These are phyloP conservation scores for Arizona elegans DNA, from an alignment of 2,113 vertebrate species.

Conservation along the genomic window DNA sequence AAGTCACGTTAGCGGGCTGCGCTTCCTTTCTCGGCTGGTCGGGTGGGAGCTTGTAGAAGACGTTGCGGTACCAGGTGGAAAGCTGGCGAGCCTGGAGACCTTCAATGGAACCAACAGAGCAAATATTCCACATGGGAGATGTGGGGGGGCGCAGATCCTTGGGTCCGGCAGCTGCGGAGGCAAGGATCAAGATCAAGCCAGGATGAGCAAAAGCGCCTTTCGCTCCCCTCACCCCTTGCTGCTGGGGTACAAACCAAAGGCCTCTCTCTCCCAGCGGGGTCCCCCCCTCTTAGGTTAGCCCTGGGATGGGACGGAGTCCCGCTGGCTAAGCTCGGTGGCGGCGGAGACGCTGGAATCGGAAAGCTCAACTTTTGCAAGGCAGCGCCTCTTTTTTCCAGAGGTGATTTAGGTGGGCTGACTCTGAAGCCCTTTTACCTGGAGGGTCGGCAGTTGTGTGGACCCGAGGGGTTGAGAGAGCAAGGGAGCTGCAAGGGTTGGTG, in stretches of 20 bases:
- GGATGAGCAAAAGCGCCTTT: neutral
- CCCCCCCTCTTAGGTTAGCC: no score
- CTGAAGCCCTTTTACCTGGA: neutral
- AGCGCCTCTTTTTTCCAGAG: neutral
- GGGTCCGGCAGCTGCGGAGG: accelerated
- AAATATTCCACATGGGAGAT: neutral
- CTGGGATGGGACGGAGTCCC: neutral
- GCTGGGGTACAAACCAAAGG: neutral
- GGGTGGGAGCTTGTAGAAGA: neutral
- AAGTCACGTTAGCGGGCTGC: neutral
- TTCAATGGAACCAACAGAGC: neutral
- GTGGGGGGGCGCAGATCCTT: neutral
- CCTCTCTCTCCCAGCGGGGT: neutral
- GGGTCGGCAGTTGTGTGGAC: neutral
- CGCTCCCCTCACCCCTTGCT: neutral
- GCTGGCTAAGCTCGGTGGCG: neutral
- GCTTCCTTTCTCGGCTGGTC: neutral
- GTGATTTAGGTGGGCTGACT: neutral
- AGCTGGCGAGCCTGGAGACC: neutral
- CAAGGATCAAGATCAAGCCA: no score
- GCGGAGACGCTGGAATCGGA: neutral
- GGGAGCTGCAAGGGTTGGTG: neutral
- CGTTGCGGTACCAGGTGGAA: neutral
- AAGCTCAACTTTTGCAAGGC: neutral
- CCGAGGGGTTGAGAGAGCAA: neutral